Percentiles rank a stretch among this genome's conserved stretches.
phyloP scores from a whole-genome alignment of 2,797 vertebrate species.

The Trachurus trachurus region DNA sequence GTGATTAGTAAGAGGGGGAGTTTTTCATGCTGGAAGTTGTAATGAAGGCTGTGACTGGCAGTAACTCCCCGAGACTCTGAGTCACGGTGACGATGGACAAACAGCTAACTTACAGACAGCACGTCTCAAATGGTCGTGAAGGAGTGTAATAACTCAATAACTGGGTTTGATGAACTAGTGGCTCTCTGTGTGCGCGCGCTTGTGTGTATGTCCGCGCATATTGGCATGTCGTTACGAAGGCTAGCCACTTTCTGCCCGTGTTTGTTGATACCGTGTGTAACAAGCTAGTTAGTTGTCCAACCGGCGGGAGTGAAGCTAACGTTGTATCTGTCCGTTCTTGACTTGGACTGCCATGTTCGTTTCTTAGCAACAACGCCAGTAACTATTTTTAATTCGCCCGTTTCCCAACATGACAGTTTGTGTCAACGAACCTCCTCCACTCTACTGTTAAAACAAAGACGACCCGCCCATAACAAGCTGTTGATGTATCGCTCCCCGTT shows the following conservation, averaged over 20 bases:
- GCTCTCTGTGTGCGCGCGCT: neutral
- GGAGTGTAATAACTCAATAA: neutral
- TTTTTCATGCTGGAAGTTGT: neutral
- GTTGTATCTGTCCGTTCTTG: neutral
- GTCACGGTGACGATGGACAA: neutral
- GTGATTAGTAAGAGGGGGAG: neutral
- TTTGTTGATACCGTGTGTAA: neutral
- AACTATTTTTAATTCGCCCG: no score
- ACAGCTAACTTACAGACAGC: neutral
- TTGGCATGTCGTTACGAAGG: neutral
- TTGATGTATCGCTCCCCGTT: no score
- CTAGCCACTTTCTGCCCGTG: neutral
- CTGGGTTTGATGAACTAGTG: neutral
- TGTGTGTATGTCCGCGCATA: neutral
- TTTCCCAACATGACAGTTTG: neutral
- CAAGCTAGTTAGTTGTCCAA: neutral
- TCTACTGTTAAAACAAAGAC: neutral
- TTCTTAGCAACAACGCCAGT: neutral
- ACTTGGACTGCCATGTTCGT: no score
- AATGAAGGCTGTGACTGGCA: neutral
- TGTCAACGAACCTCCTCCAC: neutral
- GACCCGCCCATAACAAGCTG: neutral
- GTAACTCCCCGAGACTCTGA: neutral
- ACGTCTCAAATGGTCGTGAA: neutral
- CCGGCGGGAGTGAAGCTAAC: constrained; percentile 31